Evolutionary conservation across 2,888 invertebrate species (phyloP), one percentile per base, ranked within the genome.

Genomic region (Lithophane socia): DNA sequence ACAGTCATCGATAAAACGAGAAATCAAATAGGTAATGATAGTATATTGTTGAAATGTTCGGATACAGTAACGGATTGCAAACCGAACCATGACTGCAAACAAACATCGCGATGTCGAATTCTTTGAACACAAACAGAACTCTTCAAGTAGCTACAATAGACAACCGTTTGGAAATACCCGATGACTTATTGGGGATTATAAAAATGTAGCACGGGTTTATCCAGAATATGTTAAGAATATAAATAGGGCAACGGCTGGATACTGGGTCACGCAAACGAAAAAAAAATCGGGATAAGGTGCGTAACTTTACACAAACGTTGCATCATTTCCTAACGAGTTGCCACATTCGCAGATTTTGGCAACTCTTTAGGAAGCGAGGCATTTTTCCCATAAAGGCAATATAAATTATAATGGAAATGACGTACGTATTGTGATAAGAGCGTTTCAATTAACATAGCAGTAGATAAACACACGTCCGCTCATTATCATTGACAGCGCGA

Each of bases 381-480:
- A 58, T 69, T 12, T 65, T 73, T 76, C 37, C 61, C 49, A 61
- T 77, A 66, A 13, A 49, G 16, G 61, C 69, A 7, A 69, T 52
- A 61, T 75, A 64, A 60, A 37, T 58, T 65, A 8, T 75, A 72
- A 75, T 78, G 74, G 66, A 73, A 77, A 79, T 75, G 65, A 75
- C 63, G 81, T 66, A 72, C 29, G 72, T 54, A 79, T 47, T 69
- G 61, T 56, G 75, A 79, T 85, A 83, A 77, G 37, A 79, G 73
- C 42, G 72, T 76, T 85, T 83, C 74, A 86, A 86, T 86, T 86
- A 80, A 81, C 80, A 79, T 49, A 71, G 69, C 60, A 73, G 76
- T 67, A 79, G 80, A 85, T 82, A 87, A 83, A 73, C 56, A 75
- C 60, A 76, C 66, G 75, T 80, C 83, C 78, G 80, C 75, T 74